Conservation (phyloP, 2,797 vertebrate species). For the Cynodonichthys magdalenae region DNA sequence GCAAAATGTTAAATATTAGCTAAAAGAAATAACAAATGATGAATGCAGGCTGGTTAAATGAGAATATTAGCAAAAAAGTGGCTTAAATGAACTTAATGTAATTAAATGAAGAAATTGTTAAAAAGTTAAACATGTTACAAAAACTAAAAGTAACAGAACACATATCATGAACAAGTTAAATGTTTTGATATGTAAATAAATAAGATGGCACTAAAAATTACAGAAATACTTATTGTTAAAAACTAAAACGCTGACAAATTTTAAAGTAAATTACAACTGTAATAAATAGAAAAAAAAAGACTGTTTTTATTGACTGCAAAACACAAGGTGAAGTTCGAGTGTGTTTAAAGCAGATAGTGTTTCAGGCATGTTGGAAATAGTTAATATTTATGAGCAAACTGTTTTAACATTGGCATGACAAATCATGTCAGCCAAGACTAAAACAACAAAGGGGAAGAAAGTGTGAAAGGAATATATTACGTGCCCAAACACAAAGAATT, state of each 20-base stretch:
- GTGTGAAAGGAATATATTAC: slow-evolving; percentile 50
- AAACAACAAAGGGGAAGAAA: slow-evolving; percentile 42
- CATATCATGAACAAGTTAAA: too few species aligned
- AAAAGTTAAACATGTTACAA: too few species aligned
- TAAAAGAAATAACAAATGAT: too few species aligned
- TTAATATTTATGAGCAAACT: slow-evolving; percentile 66
- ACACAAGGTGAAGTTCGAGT: slow-evolving; percentile 33
- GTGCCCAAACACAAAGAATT: slow-evolving; percentile 20
- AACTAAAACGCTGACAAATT: background rate
- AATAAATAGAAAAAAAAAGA: slow-evolving; percentile 4
- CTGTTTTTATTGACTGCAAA: slow-evolving; percentile 23
- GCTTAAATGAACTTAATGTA: too few species aligned
- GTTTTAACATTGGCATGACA: slow-evolving; percentile 41
- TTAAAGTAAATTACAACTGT: background rate
- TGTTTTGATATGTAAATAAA: too few species aligned
- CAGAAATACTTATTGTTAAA: too few species aligned
- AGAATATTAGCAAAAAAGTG: too few species aligned
- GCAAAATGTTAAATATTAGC: too few species aligned
- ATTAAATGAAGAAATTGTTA: too few species aligned
- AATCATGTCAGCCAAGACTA: slow-evolving; percentile 33
- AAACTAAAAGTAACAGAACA: too few species aligned
- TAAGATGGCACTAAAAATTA: too few species aligned
- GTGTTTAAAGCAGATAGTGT: slow-evolving; percentile 50
- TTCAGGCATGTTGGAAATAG: slow-evolving; percentile 48
- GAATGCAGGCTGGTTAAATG: too few species aligned